Conservation (phyloP, 2,888 invertebrate genomes). For the Pandemis corylana region DNA sequence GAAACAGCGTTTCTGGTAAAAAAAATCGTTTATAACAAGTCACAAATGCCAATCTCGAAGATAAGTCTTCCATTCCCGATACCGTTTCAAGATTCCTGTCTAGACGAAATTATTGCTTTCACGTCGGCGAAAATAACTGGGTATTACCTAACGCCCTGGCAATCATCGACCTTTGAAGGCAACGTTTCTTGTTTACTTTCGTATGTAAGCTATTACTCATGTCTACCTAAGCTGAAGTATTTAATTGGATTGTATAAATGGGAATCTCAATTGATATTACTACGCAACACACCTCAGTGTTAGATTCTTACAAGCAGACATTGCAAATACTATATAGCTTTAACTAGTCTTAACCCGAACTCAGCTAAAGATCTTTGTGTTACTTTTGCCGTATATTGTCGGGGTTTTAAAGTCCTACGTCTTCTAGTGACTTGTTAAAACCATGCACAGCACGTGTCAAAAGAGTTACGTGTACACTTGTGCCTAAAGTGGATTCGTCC, state of each 20-base stretch:
- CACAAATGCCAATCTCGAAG: not conserved
- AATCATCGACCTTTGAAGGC: slow-evolving; percentile 3
- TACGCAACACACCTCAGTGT: not conserved
- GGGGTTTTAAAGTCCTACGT: not conserved
- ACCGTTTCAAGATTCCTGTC: slow-evolving; percentile 25
- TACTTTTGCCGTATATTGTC: not conserved
- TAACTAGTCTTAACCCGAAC: too few species aligned
- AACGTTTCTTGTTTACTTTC: not conserved
- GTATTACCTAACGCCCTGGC: slow-evolving; percentile 3
- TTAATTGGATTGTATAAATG: not conserved
- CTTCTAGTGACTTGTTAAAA: slow-evolving; percentile 24
- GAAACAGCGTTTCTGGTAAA: not conserved
- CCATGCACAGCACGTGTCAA: slow-evolving; percentile 16
- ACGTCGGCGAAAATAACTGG: slow-evolving; percentile 11
- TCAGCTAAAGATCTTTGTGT: not conserved
- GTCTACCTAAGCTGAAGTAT: not conserved
- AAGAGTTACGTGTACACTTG: slow-evolving; percentile 15
- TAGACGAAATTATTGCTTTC: slow-evolving; percentile 30
- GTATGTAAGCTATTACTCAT: not conserved
- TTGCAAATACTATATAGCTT: too few species aligned
- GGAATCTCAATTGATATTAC: not conserved
- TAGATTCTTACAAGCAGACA: too few species aligned
- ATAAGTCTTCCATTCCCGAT: not conserved
- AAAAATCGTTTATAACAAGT: not conserved
- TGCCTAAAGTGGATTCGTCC: slow-evolving; percentile 14